Percentiles rank a stretch among this genome's conserved stretches.
Evolutionary conservation across 2,113 vertebrate species (phyloP).

Genomic region (Calidris pygmaea): DNA sequence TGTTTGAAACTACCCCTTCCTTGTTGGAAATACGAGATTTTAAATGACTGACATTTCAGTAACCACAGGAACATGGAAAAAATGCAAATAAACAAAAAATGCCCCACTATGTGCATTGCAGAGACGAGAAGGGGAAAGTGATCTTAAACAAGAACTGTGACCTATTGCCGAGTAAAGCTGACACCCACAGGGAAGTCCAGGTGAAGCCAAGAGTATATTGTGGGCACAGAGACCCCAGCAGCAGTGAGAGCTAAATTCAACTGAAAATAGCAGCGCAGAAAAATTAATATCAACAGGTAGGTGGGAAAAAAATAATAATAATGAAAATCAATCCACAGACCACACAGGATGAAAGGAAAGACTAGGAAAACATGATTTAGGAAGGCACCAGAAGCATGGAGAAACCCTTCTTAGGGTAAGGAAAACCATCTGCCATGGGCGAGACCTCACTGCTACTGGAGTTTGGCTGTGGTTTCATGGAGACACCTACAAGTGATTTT

Average conservation of each 20-base stretch:
- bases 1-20: background rate
- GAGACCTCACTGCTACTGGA: no score
- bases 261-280: background rate
- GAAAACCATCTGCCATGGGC: background rate
- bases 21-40: background rate
- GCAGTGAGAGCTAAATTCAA: background rate
- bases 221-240: background rate
- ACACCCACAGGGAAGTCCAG: background rate
- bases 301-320: background rate
- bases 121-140: background rate
- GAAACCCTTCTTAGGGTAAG: background rate
- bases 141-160: background rate
- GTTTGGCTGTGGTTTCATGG: background rate
- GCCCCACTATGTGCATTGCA: background rate
- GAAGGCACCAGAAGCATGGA: background rate
- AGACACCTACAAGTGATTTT: background rate
- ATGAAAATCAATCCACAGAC: background rate
- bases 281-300: background rate
- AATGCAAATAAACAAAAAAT: background rate
- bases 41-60: background rate
- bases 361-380: background rate
- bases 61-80: background rate
- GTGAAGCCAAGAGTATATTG: accelerated
- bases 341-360: background rate
- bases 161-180: background rate